Evolutionary conservation across 2,888 invertebrate genomes (phyloP).

Genomic region (Bombylius major): DNA sequence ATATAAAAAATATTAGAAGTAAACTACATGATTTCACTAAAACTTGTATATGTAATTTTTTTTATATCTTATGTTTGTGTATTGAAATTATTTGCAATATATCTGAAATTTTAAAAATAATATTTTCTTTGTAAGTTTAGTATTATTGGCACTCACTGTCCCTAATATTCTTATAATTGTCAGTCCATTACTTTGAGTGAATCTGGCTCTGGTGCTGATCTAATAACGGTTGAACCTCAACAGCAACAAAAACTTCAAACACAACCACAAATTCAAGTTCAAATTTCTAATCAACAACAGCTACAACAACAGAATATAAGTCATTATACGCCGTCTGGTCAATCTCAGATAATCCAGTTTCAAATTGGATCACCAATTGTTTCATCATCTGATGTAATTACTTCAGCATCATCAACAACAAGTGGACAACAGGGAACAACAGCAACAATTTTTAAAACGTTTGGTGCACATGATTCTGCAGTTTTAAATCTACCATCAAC

Average conservation of each 20-base stretch:
- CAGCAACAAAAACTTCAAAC: conserved; percentile 9
- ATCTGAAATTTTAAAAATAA: too few relatives aligned
- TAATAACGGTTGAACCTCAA: not conserved
- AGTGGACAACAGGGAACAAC: conserved; percentile 9
- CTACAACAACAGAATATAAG: conserved; percentile 18
- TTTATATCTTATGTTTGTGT: too few relatives aligned
- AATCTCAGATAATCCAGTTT: conserved; percentile 32
- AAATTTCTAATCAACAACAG: conserved; percentile 8
- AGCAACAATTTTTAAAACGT: conserved; percentile 18
- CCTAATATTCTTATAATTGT: too few relatives aligned
- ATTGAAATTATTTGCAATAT: too few relatives aligned
- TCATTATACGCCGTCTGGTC: conserved; percentile 19
- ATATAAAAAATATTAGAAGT: too few relatives aligned
- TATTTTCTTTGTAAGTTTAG: too few relatives aligned
- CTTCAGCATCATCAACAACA: conserved; percentile 22
- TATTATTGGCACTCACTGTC: too few relatives aligned
- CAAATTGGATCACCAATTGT: conserved; percentile 25
- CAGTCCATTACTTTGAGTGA: too few relatives aligned
- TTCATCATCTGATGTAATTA: conserved; percentile 25
- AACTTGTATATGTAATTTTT: too few relatives aligned
- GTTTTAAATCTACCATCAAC: conserved; percentile 28
- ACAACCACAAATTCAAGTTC: conserved; percentile 14
- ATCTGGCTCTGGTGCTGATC: too few relatives aligned
- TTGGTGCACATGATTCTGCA: conserved; percentile 26
- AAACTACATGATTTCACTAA: too few relatives aligned